These are phyloP conservation scores for Caenorhabditis sinica DNA, from an alignment of 2,888 invertebrate genomes.

Conservation along the genomic window DNA sequence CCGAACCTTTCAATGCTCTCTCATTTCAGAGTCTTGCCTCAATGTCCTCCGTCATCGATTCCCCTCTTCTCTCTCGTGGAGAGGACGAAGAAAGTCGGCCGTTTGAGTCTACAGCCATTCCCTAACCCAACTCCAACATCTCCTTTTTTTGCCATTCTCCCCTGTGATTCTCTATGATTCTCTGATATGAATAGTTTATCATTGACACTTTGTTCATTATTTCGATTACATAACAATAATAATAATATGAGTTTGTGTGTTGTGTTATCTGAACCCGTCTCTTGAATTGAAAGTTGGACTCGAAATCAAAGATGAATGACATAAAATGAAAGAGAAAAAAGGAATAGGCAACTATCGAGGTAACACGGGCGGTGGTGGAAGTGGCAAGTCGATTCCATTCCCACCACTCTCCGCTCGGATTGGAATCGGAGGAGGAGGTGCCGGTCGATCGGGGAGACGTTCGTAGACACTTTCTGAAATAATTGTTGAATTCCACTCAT, in stretches of 20 bases:
- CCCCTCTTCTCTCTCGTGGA: conserved; percentile 44
- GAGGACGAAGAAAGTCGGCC: conserved; percentile 21
- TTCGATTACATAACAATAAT: neutral
- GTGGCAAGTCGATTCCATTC: conserved; percentile 37
- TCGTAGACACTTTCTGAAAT: conserved; percentile 68
- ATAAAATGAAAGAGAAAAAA: conserved; percentile 9
- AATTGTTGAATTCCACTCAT: neutral
- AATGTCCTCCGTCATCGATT: conserved; percentile 54
- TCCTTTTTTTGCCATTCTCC: neutral
- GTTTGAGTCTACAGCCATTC: conserved; percentile 60
- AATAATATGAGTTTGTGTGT: neutral
- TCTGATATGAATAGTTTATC: conserved; percentile 30
- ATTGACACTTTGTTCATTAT: neutral
- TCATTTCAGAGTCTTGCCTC: conserved; percentile 59
- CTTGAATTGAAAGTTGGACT: conserved; percentile 61
- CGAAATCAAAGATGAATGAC: conserved; percentile 61
- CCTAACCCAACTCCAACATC: conserved; percentile 10
- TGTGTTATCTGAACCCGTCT: conserved; percentile 38
- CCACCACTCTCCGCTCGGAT: conserved; percentile 62
- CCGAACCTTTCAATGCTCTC: neutral
- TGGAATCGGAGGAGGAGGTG: conserved; percentile 66
- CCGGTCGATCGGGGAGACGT: conserved; percentile 65
- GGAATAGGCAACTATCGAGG: conserved; percentile 33
- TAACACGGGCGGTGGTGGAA: conserved; percentile 55
- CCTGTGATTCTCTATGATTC: conserved; percentile 39